Evolutionary conservation across 2,888 invertebrate genomes (phyloP), one percentile per base, ranked within the genome.

Genomic region (Arrhopalites spinosus): DNA sequence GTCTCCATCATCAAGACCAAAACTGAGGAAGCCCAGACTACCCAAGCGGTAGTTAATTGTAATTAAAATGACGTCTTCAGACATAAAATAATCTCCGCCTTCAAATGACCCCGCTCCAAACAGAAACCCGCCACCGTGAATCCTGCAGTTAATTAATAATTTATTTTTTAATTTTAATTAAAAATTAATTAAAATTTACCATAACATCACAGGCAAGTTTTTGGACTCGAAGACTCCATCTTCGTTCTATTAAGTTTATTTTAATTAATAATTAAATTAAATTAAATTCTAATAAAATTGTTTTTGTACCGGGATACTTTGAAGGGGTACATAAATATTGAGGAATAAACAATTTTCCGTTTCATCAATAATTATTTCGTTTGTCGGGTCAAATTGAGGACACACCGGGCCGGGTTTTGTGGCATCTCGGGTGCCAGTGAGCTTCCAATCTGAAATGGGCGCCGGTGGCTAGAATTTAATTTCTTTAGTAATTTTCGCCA

Each of bases 31-130:
- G 1, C 63, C 63, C 1, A 63, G 15, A 1, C 25, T 17, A 17
- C 63, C 63, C 5, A 63, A 27, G 13, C 63, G 27, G 29, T 63
- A 63, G 13, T 63, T 63, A 29, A 63, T 25, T 2, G 63, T 63
- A 1, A 63, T 17, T 3, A 63, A 29, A 1, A 63, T 63, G 20
- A 63, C 15, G 13, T 63, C 30, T 63, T 25, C 27, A 2, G 1
- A 1, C 13, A 30, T 27, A 1, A 63, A 8, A n/a, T 63, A 63
- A 15, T 30, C 2, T 15, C 29, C 29, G 1, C 63, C 63, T 5
- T 15, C 17, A 30, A 63, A 63, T 7, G 2, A 5, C 5, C 63
- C 63, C 17, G 63, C 27, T 2, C 30, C 17, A 29, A 30, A 17
- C 2, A 63, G 2, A 30, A 29, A 63, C 8, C 29, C 63, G 2